Evolutionary conservation across 2,113 vertebrate species (phyloP).

Genomic region (Ahaetulla prasina): DNA sequence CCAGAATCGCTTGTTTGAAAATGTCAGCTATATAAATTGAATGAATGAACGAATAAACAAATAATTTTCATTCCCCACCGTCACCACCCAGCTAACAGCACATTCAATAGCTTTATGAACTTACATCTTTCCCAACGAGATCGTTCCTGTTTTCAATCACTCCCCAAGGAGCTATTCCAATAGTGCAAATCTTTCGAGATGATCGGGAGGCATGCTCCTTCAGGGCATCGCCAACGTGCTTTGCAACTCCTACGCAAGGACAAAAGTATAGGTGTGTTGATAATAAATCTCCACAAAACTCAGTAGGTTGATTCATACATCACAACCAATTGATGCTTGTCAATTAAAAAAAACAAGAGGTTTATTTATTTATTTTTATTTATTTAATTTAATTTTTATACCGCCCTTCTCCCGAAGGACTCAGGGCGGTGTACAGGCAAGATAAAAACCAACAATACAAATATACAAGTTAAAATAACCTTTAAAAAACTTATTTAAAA

Average conservation of each 20-base stretch:
- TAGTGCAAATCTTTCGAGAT: constrained; percentile 97
- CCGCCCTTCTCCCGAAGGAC: too few species aligned
- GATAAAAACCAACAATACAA: too few species aligned
- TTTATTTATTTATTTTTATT: too few species aligned
- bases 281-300: not conserved
- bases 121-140: constrained; percentile 96
- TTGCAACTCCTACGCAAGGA: constrained; percentile 85
- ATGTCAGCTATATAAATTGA: not conserved
- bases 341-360: not conserved
- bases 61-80: not conserved
- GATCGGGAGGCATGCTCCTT: constrained; percentile 94
- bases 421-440: too few species aligned
- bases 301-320: not conserved
- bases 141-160: constrained; percentile 98
- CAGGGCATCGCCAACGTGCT: constrained; percentile 96
- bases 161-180: constrained; percentile 96
- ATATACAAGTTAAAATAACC: too few species aligned
- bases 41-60: not conserved
- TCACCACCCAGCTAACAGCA: not conserved
- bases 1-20: not conserved
- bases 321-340: not conserved
- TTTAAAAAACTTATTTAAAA: too few species aligned
- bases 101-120: constrained; percentile 35
- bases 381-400: too few species aligned
- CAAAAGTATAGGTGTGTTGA: constrained; percentile 9